A percentile compares a stretch with the other conserved stretches of the same genome.
Conservation (phyloP, 2,888 invertebrate genomes). For the Leptogaster cylindrica region DNA sequence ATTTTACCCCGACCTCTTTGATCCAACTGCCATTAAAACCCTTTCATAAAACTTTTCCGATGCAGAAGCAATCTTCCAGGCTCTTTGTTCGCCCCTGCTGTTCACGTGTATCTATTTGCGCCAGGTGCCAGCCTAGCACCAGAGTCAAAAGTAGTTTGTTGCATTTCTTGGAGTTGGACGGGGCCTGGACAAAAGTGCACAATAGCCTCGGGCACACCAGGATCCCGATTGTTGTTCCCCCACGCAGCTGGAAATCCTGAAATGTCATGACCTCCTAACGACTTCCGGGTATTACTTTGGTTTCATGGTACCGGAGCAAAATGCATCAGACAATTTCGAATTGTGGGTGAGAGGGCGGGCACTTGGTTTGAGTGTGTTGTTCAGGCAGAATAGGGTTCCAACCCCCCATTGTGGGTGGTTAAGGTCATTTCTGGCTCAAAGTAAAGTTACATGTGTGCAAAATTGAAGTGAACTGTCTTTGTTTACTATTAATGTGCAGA, state of each 20-base stretch:
- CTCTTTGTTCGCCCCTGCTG: slow-evolving; percentile 11
- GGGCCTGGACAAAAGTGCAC: neutral
- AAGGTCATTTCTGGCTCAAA: too few relatives aligned
- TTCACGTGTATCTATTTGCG: neutral
- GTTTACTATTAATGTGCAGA: too few relatives aligned
- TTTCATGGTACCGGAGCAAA: neutral
- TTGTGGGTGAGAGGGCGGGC: too few relatives aligned
- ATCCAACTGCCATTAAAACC: slow-evolving; percentile 4
- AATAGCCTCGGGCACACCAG: neutral
- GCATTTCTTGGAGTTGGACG: neutral
- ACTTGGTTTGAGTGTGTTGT: too few relatives aligned
- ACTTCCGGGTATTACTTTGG: slow-evolving; percentile 12
- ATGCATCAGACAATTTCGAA: too few relatives aligned
- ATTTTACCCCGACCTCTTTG: neutral
- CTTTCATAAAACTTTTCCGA: neutral
- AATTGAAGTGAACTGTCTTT: too few relatives aligned
- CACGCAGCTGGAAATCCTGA: slow-evolving; percentile 13
- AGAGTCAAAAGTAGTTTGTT: slow-evolving; percentile 26
- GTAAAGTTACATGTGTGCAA: too few relatives aligned
- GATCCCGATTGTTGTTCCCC: neutral
- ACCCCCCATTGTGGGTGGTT: too few relatives aligned
- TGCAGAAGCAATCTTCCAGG: neutral
- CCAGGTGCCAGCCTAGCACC: neutral
- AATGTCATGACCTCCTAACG: slow-evolving; percentile 29
- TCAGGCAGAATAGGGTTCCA: too few relatives aligned